Conservation (phyloP, 2,113 vertebrate genomes). For the Scomber colias region DNA sequence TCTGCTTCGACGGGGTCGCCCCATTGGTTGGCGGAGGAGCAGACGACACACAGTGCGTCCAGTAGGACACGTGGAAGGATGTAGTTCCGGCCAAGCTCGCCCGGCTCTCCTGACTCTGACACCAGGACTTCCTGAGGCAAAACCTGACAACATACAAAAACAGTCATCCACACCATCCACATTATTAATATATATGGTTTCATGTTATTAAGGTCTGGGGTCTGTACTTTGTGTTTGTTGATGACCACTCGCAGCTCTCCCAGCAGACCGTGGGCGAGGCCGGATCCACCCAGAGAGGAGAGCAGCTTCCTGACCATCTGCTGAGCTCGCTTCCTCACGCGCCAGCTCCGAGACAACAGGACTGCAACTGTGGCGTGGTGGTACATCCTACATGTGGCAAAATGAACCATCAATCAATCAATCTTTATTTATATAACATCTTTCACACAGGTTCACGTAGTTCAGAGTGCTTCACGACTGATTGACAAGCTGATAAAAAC, state of each 20-base stretch:
- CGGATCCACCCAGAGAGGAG: conserved; percentile 89
- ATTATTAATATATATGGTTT: no score
- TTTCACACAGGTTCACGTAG: no score
- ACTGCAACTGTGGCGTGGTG: conserved; percentile 87
- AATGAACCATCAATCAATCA: background rate
- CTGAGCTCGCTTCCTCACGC: conserved; percentile 91
- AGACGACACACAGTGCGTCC: conserved; percentile 90
- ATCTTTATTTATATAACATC: no score
- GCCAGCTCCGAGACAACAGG: conserved; percentile 91
- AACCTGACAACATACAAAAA: conserved; percentile 80
- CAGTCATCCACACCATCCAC: no score
- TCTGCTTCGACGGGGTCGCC: conserved; percentile 86
- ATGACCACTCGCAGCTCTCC: conserved; percentile 90
- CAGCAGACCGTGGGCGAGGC: conserved; percentile 91
- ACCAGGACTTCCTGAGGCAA: conserved; percentile 88
- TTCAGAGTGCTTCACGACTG: no score
- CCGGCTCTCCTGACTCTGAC: conserved; percentile 89
- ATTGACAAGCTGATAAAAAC: no score
- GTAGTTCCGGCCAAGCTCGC: conserved; percentile 88
- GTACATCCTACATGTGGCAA: conserved; percentile 87
- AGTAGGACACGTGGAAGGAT: conserved; percentile 88
- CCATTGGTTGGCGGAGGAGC: conserved; percentile 87
- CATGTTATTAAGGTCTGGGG: background rate
- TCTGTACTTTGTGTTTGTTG: conserved; percentile 91
- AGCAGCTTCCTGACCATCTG: conserved; percentile 91